Evolutionary conservation across 1,140 invertebrate species (phyloP).

Genomic region (Ylistrum balloti): DNA sequence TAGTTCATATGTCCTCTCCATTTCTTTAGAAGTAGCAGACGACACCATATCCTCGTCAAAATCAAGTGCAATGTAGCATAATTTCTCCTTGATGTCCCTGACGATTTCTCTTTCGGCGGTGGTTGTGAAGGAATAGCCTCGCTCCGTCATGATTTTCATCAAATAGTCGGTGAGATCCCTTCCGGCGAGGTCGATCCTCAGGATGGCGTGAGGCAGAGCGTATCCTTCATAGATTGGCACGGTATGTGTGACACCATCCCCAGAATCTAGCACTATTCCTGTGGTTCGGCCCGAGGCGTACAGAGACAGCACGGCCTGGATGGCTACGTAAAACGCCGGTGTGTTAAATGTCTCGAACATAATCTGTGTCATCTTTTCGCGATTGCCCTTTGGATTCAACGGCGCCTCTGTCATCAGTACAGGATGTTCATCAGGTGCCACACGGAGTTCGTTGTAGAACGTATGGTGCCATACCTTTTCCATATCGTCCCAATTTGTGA

Average conservation of each 20-base stretch:
- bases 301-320: constrained; percentile 95
- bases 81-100: constrained; percentile 93
- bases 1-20: constrained; percentile 66
- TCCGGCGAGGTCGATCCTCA: constrained; percentile 95
- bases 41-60: constrained; percentile 69
- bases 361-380: constrained; percentile 83
- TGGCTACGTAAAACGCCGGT: constrained; percentile 96
- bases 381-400: constrained; percentile 77
- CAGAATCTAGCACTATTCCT: constrained; percentile 94
- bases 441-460: constrained; percentile 91
- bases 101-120: constrained; percentile 86
- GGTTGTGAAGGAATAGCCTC: constrained; percentile 98
- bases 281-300: constrained; percentile 97
- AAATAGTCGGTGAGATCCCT: constrained; percentile 95
- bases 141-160: constrained; percentile 90
- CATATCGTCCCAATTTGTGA: constrained; percentile 88
- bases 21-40: constrained; percentile 48
- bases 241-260: constrained; percentile 95
- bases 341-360: constrained; percentile 88
- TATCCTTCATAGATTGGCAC: constrained; percentile 94
- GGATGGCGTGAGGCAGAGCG: constrained; percentile 92
- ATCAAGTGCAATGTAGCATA: constrained; percentile 95
- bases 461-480: constrained; percentile 93
- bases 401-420: constrained; percentile 86
- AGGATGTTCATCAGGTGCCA: constrained; percentile 96